Conservation (phyloP, 1,140 invertebrate species). For the Lerema accius region DNA sequence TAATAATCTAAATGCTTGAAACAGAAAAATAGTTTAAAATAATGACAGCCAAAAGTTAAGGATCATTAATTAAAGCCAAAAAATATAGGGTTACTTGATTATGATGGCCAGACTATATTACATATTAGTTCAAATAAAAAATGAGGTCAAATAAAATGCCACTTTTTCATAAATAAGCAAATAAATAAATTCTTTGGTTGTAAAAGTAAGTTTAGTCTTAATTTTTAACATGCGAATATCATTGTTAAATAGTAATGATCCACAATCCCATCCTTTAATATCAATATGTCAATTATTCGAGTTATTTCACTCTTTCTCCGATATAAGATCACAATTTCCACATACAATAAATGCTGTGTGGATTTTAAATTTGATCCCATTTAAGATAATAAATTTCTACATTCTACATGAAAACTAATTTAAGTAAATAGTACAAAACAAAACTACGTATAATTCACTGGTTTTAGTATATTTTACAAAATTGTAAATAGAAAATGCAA, state of each 20-base stretch:
- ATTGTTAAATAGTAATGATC: neutral
- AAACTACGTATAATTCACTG: neutral
- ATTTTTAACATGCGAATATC: neutral
- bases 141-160: neutral
- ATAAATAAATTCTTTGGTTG: slow-evolving; percentile 24
- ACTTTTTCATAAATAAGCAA: neutral
- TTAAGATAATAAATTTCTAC: neutral
- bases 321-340: neutral
- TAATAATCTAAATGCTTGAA: too few species aligned
- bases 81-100: too few species aligned
- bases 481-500: too few species aligned
- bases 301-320: neutral
- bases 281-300: slow-evolving; percentile 12
- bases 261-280: neutral
- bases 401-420: too few species aligned
- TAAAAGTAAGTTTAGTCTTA: slow-evolving; percentile 3
- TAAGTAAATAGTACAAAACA: neutral
- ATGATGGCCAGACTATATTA: too few species aligned
- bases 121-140: too few species aligned
- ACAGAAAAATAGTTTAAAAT: too few species aligned
- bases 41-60: too few species aligned
- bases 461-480: slow-evolving; percentile 7
- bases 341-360: neutral
- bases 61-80: too few species aligned
- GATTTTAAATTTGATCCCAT: slow-evolving; percentile 6